A percentile compares a stretch with the other conserved stretches of the same genome.
These are phyloP conservation scores for Recurvirostra avosetta DNA, from an alignment of 2,113 vertebrate genomes.

Conservation along the genomic window DNA sequence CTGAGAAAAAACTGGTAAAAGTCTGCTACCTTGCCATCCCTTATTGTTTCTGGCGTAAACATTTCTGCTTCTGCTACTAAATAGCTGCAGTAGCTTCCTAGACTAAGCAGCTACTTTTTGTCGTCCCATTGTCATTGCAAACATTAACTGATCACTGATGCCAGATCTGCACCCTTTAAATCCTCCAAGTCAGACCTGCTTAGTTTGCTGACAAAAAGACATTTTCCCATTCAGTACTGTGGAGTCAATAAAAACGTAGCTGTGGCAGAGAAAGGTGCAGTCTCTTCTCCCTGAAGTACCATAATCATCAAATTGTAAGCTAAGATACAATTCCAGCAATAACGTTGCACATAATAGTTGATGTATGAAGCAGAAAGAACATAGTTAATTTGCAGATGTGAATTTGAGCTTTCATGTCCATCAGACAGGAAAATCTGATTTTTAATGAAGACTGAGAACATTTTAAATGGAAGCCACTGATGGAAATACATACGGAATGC, in stretches of 20 bases:
- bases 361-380: constrained; percentile 60
- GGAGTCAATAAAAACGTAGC: constrained; percentile 42
- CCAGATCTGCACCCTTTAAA: background rate
- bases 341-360: constrained; percentile 31
- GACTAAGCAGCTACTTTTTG: background rate
- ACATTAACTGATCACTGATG: background rate
- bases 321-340: constrained; percentile 46
- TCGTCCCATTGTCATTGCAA: background rate
- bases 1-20: background rate
- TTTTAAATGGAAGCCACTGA: background rate
- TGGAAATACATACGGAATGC: constrained; percentile 6
- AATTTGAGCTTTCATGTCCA: constrained; percentile 54
- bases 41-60: background rate
- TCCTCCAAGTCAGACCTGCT: background rate
- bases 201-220: constrained; percentile 14
- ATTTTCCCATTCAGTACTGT: background rate
- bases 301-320: constrained; percentile 48
- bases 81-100: background rate
- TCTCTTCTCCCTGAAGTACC: constrained; percentile 25
- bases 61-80: background rate
- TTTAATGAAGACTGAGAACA: constrained; percentile 25
- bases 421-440: constrained; percentile 65
- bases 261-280: constrained; percentile 11
- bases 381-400: constrained; percentile 54
- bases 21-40: background rate